phyloP scores from a whole-genome alignment of 2,888 invertebrate genomes.

The Napeogenes inachia region DNA sequence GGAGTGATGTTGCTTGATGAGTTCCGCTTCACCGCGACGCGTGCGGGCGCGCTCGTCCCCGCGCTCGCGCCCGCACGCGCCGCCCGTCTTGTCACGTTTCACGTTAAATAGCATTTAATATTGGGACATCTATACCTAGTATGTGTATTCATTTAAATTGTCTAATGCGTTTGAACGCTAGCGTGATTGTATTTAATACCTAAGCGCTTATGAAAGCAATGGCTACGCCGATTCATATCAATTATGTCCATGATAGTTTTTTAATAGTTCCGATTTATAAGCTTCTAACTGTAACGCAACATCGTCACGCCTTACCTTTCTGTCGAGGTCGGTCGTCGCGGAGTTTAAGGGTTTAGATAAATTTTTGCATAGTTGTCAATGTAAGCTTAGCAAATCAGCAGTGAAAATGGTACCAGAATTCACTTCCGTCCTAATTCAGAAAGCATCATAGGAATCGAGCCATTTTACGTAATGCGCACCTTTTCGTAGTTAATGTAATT shows the following conservation, averaged over 20 bases:
- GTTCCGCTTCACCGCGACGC: slow-evolving; percentile 37
- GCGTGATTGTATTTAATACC: slow-evolving; percentile 65
- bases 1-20: slow-evolving; percentile 49
- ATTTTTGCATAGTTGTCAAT: slow-evolving; percentile 72
- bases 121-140: slow-evolving; percentile 39
- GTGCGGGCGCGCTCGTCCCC: slow-evolving; percentile 28
- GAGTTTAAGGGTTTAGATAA: slow-evolving; percentile 62
- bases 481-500: slow-evolving; percentile 69
- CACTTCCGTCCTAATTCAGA: slow-evolving; percentile 78
- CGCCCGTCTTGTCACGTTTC: slow-evolving; percentile 39
- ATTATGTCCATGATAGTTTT: slow-evolving; percentile 75
- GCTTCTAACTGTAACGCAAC: slow-evolving; percentile 69
- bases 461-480: slow-evolving; percentile 77
- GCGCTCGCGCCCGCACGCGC: slow-evolving; percentile 24
- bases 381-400: slow-evolving; percentile 75
- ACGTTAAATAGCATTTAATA: slow-evolving; percentile 33
- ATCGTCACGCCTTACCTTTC: slow-evolving; percentile 56
- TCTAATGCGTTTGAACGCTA: slow-evolving; percentile 59
- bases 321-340: slow-evolving; percentile 57
- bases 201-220: slow-evolving; percentile 70
- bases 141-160: slow-evolving; percentile 50
- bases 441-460: slow-evolving; percentile 77
- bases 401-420: slow-evolving; percentile 76
- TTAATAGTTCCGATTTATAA: slow-evolving; percentile 72
- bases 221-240: slow-evolving; percentile 76